phyloP scores from a whole-genome alignment of 2,888 invertebrate genomes.

The Apotomis turbidana region DNA sequence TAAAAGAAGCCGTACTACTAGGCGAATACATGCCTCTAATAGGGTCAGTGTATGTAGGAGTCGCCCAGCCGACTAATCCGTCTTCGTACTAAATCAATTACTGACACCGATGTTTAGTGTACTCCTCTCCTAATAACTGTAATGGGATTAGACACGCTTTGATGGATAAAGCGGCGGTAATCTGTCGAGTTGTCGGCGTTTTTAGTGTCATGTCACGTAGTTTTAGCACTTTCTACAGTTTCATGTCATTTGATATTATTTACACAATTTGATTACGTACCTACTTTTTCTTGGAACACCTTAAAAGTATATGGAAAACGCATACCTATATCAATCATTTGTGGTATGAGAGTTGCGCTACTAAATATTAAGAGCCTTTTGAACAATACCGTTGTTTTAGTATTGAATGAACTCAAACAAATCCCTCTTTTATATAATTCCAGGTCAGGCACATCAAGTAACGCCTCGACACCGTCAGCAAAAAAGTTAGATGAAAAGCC shows the following conservation, averaged over 20 bases:
- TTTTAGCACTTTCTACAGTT: constrained; percentile 41
- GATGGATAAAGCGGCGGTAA: constrained; percentile 61
- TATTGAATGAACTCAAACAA: too few relatives aligned
- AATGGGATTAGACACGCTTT: constrained; percentile 69
- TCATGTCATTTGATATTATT: constrained; percentile 25
- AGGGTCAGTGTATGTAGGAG: constrained; percentile 67
- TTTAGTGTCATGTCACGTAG: constrained; percentile 58
- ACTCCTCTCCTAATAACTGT: constrained; percentile 69
- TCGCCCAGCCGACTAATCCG: constrained; percentile 66
- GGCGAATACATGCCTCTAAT: constrained; percentile 60
- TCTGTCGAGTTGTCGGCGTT: constrained; percentile 58
- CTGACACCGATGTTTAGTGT: constrained; percentile 57
- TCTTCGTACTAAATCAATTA: constrained; percentile 73
- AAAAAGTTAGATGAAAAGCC: constrained; percentile 95
- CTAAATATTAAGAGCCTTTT: too few relatives aligned
- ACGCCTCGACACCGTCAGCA: constrained; percentile 95
- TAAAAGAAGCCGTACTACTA: constrained; percentile 70
- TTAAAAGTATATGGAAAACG: too few relatives aligned
- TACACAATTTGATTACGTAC: background rate
- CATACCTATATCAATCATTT: too few relatives aligned
- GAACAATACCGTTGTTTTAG: too few relatives aligned
- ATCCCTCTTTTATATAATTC: constrained; percentile 42
- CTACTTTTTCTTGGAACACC: too few relatives aligned
- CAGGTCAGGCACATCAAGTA: constrained; percentile 94
- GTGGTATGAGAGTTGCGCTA: too few relatives aligned